Conservation (phyloP, 1,140 invertebrate genomes). For the Zaprionus inermis region DNA sequence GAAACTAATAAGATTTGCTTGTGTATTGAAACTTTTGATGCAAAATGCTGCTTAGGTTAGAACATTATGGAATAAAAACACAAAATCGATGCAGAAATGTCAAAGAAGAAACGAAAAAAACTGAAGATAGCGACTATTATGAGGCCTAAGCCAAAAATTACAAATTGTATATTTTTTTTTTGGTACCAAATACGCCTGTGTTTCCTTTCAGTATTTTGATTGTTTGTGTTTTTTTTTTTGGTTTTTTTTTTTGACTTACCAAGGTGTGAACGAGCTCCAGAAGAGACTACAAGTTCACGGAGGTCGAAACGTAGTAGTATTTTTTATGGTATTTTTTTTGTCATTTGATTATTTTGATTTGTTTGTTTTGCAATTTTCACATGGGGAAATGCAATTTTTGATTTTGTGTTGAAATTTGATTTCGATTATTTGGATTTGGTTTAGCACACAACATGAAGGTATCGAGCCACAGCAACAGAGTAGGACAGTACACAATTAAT, state of each 20-base stretch:
- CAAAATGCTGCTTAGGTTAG: constrained; percentile 30
- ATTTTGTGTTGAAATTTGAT: constrained; percentile 68
- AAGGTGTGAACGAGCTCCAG: constrained; percentile 98
- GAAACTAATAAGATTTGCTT: constrained; percentile 27
- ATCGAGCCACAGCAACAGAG: constrained; percentile 87
- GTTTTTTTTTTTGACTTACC: constrained; percentile 88
- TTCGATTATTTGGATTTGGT: constrained; percentile 62
- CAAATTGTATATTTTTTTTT: constrained; percentile 45
- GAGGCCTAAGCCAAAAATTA: constrained; percentile 40
- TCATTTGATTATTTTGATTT: constrained; percentile 44
- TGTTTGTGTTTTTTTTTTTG: constrained; percentile 48
- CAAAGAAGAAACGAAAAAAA: constrained; percentile 37
- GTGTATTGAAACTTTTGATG: constrained; percentile 38
- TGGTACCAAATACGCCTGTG: constrained; percentile 56
- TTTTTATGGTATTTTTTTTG: constrained; percentile 47
- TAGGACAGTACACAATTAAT: constrained; percentile 87
- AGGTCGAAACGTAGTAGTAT: constrained; percentile 73
- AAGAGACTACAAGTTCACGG: constrained; percentile 91
- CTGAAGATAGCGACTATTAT: constrained; percentile 34
- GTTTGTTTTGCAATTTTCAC: constrained; percentile 51
- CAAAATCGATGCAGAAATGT: constrained; percentile 44
- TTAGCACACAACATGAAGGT: constrained; percentile 83
- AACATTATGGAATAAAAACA: constrained; percentile 25
- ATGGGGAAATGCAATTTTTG: constrained; percentile 65
- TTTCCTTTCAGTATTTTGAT: constrained; percentile 53